Conservation (phyloP, 2,113 vertebrate genomes). For the Sebastes fasciatus region DNA sequence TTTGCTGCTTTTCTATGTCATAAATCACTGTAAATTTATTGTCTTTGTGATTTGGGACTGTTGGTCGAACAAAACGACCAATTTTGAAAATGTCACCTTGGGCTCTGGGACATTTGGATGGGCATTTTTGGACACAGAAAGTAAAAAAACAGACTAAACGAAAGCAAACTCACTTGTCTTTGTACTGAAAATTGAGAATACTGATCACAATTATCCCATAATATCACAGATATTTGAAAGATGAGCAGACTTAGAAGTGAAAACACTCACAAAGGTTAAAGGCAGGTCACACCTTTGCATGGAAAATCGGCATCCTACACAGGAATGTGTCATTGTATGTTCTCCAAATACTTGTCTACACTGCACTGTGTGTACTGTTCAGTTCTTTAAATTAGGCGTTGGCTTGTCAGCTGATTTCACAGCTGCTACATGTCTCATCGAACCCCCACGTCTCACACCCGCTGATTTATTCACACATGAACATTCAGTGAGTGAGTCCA, state of each 20-base stretch:
- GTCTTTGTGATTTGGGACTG: neutral
- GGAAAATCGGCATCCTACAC: neutral
- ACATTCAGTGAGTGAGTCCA: neutral
- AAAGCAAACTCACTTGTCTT: neutral
- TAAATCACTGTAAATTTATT: neutral
- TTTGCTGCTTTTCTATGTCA: neutral
- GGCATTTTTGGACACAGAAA: neutral
- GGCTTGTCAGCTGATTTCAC: neutral
- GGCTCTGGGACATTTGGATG: neutral
- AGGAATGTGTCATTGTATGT: neutral
- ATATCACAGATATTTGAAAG: neutral
- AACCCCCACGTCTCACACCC: neutral
- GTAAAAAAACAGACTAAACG: neutral
- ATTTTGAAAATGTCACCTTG: neutral
- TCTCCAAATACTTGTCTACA: neutral
- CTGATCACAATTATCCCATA: neutral
- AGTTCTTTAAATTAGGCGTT: neutral
- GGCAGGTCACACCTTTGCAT: neutral
- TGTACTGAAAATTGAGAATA: neutral
- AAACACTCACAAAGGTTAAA: neutral
- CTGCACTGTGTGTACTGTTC: neutral
- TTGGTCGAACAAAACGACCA: neutral
- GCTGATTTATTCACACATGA: neutral
- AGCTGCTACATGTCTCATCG: neutral
- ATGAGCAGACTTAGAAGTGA: neutral